phyloP scores from a whole-genome alignment of 2,888 invertebrate species.

The Mythimna ferrago region DNA sequence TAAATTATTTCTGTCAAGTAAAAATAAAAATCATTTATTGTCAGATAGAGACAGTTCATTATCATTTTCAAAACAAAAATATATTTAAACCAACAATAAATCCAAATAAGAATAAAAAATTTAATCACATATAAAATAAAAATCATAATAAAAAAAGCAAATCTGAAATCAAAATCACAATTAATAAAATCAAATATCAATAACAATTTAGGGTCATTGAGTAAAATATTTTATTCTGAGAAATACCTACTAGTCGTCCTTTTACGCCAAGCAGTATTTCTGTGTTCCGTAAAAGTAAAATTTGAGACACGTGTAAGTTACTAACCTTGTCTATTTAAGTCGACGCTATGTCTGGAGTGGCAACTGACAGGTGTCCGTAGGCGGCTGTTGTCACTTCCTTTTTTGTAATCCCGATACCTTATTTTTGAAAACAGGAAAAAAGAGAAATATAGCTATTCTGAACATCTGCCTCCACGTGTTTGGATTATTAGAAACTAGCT shows the following conservation, averaged over 20 bases:
- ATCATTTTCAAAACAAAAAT: too few relatives aligned
- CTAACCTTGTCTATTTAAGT: not conserved
- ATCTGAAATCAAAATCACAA: too few relatives aligned
- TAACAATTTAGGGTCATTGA: too few relatives aligned
- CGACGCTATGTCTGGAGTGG: not conserved
- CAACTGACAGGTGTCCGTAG: constrained; percentile 3
- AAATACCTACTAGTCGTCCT: not conserved
- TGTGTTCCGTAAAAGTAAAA: not conserved
- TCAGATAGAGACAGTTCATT: too few relatives aligned
- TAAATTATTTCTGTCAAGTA: too few relatives aligned
- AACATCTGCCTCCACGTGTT: not conserved
- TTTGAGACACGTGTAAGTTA: not conserved
- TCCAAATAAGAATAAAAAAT: too few relatives aligned
- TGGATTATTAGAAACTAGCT: not conserved
- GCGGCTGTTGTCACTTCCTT: not conserved
- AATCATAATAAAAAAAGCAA: too few relatives aligned
- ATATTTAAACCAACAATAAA: too few relatives aligned
- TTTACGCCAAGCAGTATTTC: not conserved
- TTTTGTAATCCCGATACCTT: not conserved
- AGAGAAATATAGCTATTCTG: not conserved
- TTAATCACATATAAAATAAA: too few relatives aligned
- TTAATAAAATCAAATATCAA: too few relatives aligned
- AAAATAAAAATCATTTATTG: too few relatives aligned
- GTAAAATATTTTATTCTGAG: not conserved
- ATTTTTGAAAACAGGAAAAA: not conserved